Percentiles rank a stretch among this genome's conserved stretches.
Evolutionary conservation across 2,113 vertebrate genomes (phyloP).

Genomic region (Phyllostomus discolor): DNA sequence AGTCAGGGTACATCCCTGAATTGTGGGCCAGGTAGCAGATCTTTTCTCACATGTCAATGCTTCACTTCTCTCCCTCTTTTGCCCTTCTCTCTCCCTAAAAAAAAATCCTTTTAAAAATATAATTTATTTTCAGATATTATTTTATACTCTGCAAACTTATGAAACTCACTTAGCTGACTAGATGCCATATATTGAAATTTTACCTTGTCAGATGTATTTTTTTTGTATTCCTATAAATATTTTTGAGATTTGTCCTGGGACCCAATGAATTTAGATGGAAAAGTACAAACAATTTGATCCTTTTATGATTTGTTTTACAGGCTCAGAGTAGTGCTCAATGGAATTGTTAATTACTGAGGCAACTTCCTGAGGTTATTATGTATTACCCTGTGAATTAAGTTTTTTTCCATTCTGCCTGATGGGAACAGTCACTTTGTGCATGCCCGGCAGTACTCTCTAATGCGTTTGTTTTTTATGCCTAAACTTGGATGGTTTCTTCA

Average conservation of each 20-base stretch:
- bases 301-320: background rate
- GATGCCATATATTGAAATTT: background rate
- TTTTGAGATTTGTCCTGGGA: background rate
- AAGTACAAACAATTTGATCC: background rate
- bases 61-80: too few species aligned
- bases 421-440: background rate
- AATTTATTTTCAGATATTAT: background rate
- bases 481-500: background rate
- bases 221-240: background rate
- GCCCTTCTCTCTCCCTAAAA: too few species aligned
- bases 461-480: background rate
- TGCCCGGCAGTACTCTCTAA: background rate
- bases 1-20: too few species aligned
- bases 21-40: too few species aligned
- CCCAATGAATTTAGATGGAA: background rate
- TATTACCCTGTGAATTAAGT: background rate
- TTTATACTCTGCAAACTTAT: background rate
- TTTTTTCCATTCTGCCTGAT: background rate
- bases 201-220: background rate
- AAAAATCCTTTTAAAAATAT: background rate
- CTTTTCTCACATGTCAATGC: too few species aligned
- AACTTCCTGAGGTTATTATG: background rate
- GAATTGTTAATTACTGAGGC: background rate
- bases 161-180: background rate
- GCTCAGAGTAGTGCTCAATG: background rate